Conservation (phyloP, 2,113 vertebrate species). For the Nesogale talazaci region DNA sequence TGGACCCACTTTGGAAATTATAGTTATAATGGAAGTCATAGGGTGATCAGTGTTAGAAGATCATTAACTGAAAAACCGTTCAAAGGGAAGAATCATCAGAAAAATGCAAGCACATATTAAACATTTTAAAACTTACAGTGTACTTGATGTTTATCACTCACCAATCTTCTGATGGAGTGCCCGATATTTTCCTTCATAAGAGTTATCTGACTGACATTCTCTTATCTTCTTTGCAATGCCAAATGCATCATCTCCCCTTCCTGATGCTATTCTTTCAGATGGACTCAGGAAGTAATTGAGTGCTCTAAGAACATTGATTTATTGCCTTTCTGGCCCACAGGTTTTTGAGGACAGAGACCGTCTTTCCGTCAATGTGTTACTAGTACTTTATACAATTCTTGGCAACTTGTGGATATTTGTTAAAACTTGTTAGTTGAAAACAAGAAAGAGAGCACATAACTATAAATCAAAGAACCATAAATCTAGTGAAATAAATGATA, state of each 20-base stretch:
- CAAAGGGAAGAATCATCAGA: conserved; percentile 5
- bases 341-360: background rate
- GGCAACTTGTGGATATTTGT: background rate
- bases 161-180: background rate
- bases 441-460: background rate
- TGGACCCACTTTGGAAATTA: conserved; percentile 18
- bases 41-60: background rate
- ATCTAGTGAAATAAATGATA: background rate
- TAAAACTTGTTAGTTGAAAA: background rate
- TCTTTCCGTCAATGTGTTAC: background rate
- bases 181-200: conserved; percentile 1
- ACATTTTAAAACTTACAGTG: background rate
- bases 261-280: conserved; percentile 3
- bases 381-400: background rate
- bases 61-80: conserved; percentile 42
- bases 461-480: background rate
- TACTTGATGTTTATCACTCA: background rate
- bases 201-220: background rate
- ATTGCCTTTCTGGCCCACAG: too few species aligned
- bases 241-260: background rate
- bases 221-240: background rate
- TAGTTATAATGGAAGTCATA: conserved; percentile 26
- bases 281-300: background rate
- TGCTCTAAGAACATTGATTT: background rate
- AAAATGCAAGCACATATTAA: background rate